Evolutionary conservation across 1,140 invertebrate species (phyloP).

Genomic region (Drosophila nasuta): DNA sequence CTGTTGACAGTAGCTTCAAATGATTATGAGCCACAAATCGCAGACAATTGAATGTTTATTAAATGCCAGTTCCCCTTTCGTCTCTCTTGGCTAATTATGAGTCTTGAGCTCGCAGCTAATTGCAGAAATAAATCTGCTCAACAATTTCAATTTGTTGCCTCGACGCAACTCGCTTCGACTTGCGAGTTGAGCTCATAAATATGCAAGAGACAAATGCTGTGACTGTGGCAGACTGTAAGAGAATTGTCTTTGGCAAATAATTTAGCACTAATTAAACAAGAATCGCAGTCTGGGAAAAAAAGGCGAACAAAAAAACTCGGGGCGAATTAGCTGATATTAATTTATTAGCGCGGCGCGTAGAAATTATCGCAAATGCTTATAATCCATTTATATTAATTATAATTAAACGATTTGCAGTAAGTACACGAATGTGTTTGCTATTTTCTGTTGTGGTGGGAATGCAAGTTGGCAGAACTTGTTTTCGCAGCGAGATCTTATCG

Average conservation of each 20-base stretch:
- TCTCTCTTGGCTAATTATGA: constrained; percentile 58
- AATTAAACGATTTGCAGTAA: constrained; percentile 36
- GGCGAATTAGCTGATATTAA: constrained; percentile 56
- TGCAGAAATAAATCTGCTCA: constrained; percentile 74
- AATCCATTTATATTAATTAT: constrained; percentile 64
- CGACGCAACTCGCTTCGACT: neutral
- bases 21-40: constrained; percentile 68
- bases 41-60: constrained; percentile 52
- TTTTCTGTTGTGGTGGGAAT: constrained; percentile 13
- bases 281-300: constrained; percentile 36
- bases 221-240: constrained; percentile 8
- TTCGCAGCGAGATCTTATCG: constrained; percentile 24
- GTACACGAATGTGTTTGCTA: neutral
- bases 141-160: constrained; percentile 73
- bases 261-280: constrained; percentile 66
- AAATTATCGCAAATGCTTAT: constrained; percentile 62
- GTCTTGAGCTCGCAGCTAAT: constrained; percentile 51
- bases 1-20: constrained; percentile 58
- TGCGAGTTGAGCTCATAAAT: constrained; percentile 23
- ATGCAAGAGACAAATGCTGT: constrained; percentile 54
- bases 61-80: constrained; percentile 28
- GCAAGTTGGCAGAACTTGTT: constrained; percentile 9
- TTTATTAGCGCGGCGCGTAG: constrained; percentile 62
- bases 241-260: constrained; percentile 36
- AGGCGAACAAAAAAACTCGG: constrained; percentile 15